Evolutionary conservation across 2,797 vertebrate genomes (phyloP).

Genomic region (Pelobates cultripes): DNA sequence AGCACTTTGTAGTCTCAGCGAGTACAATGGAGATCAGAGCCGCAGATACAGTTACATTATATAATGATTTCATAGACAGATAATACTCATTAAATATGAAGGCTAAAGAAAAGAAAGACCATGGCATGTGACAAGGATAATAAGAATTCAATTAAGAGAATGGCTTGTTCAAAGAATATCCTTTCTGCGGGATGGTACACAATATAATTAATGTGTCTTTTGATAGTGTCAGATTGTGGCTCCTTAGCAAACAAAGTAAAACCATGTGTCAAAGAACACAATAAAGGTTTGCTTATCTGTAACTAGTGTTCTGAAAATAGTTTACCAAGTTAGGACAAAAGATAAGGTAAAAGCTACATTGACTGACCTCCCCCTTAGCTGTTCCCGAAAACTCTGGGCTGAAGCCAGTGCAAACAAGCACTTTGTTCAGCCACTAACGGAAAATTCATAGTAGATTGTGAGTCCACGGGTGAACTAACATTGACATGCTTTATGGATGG

Average conservation of each 20-base stretch:
- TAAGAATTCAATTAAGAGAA: not conserved
- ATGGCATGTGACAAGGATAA: not conserved
- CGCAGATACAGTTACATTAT: not conserved
- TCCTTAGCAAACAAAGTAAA: too few species aligned
- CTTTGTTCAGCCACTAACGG: constrained; percentile 31
- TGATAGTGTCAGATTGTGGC: too few species aligned
- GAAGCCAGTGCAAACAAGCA: constrained; percentile 34
- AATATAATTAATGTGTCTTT: too few species aligned
- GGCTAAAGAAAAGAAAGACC: not conserved
- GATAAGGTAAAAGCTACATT: constrained; percentile 12
- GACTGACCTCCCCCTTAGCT: not conserved
- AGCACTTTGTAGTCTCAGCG: not conserved
- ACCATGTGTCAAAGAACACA: too few species aligned
- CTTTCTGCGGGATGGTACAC: too few species aligned
- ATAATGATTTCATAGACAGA: not conserved
- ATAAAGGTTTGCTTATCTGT: not conserved
- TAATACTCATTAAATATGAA: not conserved
- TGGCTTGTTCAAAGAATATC: not conserved
- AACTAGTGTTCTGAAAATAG: not conserved
- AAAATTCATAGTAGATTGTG: constrained; percentile 20
- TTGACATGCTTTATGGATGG: constrained; percentile 24
- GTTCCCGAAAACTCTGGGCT: constrained; percentile 28
- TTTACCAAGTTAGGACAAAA: constrained; percentile 21
- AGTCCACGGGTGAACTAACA: constrained; percentile 25
- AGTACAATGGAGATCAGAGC: not conserved